Evolutionary conservation across 2,797 vertebrate genomes (phyloP), one percentile per base, ranked within the genome.

Genomic region (Kryptopterus vitreolus): DNA sequence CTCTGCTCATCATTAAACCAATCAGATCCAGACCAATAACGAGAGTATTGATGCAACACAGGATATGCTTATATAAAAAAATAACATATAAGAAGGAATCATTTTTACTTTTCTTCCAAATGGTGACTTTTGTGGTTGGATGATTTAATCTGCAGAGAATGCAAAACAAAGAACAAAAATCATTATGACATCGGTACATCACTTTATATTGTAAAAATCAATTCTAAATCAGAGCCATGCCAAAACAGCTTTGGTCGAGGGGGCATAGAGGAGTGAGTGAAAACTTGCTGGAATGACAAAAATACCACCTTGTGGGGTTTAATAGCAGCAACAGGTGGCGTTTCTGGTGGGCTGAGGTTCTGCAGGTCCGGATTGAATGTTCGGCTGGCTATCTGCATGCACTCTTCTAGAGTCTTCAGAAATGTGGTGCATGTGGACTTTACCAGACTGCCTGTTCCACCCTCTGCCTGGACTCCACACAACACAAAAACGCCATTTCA

Each of bases 341-440:
- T 97, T 55, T 92, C 95, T 0, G 96, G 95, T 0, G 96, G 95
- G 57, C 92, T 96, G 48, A 87, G 94, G 48, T 91, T 92, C 62
- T 95, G 6, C 68, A 95, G 88, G 58, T 98, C 95, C 0, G 96
- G 90, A 76, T 90, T 94, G 85, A 99, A 98, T 80, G 96, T 95
- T 63, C 88, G 92, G 77, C 96, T 96, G 85, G 98, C 97, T 79
- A 99, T 98, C 90, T 96, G 95, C 98, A 99, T 99, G 89, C 98
- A 99, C 87, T 99, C 98, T 87, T 99, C 98, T 85, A 99, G 91
- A 24, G 98, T 99, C 91, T 95, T 98, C 83, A 99, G 92, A 81
- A 99, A 99, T 43, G 98, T 99, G 68, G 93, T 95, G 88, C 98
- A 99, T 11, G 97, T 99, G 16, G 98, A 96, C 88, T 96, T 98